Conservation (phyloP, 35 echinoderm and acorn worm species). For the Diadema setosum region DNA sequence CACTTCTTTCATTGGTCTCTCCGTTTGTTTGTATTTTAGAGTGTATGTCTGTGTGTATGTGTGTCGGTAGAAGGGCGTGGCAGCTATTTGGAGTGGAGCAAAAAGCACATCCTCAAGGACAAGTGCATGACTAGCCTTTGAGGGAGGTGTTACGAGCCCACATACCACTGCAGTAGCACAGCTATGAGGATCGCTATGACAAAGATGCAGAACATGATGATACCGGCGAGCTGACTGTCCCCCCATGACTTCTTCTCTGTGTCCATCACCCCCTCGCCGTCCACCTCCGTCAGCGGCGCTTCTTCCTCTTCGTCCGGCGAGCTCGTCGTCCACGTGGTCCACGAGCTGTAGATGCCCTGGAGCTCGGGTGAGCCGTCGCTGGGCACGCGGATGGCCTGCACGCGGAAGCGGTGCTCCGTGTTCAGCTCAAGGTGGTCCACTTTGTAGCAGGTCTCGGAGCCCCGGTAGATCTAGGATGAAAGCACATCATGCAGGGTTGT, state of each 20-base stretch:
- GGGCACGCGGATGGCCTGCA: slow-evolving; percentile 75
- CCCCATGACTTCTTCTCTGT: slow-evolving; percentile 55
- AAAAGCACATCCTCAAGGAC: not conserved
- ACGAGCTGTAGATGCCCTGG: slow-evolving; percentile 77
- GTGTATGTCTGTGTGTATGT: too few relatives aligned
- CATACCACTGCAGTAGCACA: slow-evolving; percentile 60
- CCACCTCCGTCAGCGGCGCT: not conserved
- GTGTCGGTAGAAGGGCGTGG: too few relatives aligned
- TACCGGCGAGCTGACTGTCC: slow-evolving; percentile 73
- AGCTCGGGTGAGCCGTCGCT: slow-evolving; percentile 70
- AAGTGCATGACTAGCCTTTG: too few relatives aligned
- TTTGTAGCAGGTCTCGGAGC: slow-evolving; percentile 37
- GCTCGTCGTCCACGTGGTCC: slow-evolving; percentile 37
- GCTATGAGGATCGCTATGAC: slow-evolving; percentile 81
- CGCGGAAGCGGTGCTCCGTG: slow-evolving; percentile 81
- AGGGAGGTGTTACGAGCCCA: slow-evolving; percentile 42
- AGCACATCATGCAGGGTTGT: too few relatives aligned
- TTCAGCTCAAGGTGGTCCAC: slow-evolving; percentile 61
- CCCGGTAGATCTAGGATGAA: slow-evolving; percentile 87
- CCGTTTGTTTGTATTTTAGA: too few relatives aligned
- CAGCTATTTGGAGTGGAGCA: too few relatives aligned
- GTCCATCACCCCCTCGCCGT: slow-evolving; percentile 11
- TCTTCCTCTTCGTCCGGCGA: not conserved
- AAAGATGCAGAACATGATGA: slow-evolving; percentile 67
- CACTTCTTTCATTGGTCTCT: too few relatives aligned